A percentile compares a stretch with the other conserved stretches of the same genome.
Evolutionary conservation across 2,797 vertebrate genomes (phyloP).

Genomic region (Hoplostethus atlanticus): DNA sequence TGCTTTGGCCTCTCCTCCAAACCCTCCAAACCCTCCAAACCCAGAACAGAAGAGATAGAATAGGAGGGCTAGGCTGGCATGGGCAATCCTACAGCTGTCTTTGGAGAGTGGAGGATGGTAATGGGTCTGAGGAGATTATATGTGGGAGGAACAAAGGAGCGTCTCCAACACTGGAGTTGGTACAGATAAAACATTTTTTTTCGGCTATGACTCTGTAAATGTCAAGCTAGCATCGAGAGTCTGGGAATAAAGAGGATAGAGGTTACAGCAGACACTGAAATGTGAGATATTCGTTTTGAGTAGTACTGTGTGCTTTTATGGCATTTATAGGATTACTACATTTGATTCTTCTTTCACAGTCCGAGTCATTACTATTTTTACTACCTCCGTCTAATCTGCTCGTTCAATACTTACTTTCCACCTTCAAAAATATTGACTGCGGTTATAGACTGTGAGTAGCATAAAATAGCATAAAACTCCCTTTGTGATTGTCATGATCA

Average conservation of each 20-base stretch:
- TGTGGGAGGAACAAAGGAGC: constrained; percentile 46
- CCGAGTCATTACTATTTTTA: constrained; percentile 68
- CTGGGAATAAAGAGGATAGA: constrained; percentile 38
- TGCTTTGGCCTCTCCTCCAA: constrained; percentile 31
- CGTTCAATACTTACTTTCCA: constrained; percentile 51
- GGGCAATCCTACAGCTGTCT: constrained; percentile 39
- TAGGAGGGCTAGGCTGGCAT: constrained; percentile 32
- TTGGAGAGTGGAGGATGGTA: constrained; percentile 32
- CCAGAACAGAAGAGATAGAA: constrained; percentile 27
- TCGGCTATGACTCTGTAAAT: constrained; percentile 49
- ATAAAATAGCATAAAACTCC: constrained; percentile 44
- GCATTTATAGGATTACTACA: constrained; percentile 62
- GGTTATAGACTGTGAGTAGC: constrained; percentile 62
- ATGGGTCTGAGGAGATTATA: constrained; percentile 57
- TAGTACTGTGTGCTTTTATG: constrained; percentile 61
- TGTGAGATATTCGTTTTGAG: constrained; percentile 58
- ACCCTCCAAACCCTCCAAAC: constrained; percentile 23
- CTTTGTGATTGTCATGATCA: constrained; percentile 58
- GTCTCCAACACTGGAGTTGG: constrained; percentile 29
- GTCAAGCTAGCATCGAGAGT: constrained; percentile 39
- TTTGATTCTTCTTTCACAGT: constrained; percentile 60
- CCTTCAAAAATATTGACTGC: constrained; percentile 67
- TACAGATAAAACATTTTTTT: constrained; percentile 35
- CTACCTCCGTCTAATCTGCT: constrained; percentile 68
- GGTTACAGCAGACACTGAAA: constrained; percentile 53